These are phyloP conservation scores for Pectinophora gossypiella DNA, from an alignment of 1,140 invertebrate species.

Conservation along the genomic window DNA sequence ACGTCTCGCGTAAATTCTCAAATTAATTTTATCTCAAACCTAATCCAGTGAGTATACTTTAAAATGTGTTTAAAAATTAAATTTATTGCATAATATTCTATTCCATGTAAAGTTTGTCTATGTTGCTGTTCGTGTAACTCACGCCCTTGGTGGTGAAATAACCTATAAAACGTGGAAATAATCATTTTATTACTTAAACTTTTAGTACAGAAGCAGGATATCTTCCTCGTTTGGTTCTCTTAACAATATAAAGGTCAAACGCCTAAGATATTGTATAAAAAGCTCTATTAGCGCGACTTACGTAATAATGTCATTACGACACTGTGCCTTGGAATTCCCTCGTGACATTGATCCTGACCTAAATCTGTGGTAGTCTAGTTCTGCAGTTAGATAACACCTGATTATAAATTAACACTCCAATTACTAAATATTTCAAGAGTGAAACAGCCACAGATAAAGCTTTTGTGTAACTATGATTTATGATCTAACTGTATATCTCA, in stretches of 20 bases:
- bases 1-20: neutral
- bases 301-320: conserved; percentile 61
- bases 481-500: too few relatives aligned
- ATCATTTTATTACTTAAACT: neutral
- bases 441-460: too few relatives aligned
- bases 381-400: neutral
- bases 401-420: too few relatives aligned
- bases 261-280: neutral
- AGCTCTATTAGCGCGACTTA: conserved; percentile 28
- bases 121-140: neutral
- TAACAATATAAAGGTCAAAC: conserved; percentile 10
- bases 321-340: conserved; percentile 42
- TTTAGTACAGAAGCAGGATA: neutral
- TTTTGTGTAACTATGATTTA: too few relatives aligned
- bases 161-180: neutral
- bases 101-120: neutral
- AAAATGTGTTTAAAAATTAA: neutral
- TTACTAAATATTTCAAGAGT: too few relatives aligned
- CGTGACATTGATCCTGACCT: conserved; percentile 68
- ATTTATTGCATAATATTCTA: neutral
- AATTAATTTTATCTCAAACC: too few relatives aligned
- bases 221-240: conserved; percentile 8
- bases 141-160: neutral
- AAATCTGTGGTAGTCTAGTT: conserved; percentile 20
- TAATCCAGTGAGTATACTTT: neutral